A percentile compares a stretch with the other conserved stretches of the same genome.
These are phyloP conservation scores for Plemyria rubiginata DNA, from an alignment of 2,888 invertebrate genomes.

Conservation along the genomic window DNA sequence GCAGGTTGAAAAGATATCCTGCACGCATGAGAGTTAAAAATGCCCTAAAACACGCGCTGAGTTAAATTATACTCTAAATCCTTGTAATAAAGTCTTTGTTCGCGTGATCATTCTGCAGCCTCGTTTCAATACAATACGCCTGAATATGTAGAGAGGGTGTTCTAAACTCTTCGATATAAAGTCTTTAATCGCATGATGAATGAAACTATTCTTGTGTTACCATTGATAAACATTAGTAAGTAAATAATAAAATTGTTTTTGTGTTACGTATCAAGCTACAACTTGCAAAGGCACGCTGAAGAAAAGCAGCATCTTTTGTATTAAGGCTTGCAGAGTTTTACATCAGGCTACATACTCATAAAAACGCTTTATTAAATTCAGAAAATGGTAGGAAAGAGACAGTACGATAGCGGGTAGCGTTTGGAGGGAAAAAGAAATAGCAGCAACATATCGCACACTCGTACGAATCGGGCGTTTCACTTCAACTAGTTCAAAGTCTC, in stretches of 20 bases:
- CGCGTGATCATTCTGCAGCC: not conserved
- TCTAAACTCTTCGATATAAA: constrained; percentile 8
- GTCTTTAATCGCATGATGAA: constrained; percentile 5
- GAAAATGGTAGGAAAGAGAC: no score
- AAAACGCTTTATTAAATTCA: no score
- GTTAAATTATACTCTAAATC: not conserved
- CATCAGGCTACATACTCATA: no score
- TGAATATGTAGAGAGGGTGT: not conserved
- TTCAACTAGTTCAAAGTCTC: no score
- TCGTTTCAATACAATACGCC: not conserved
- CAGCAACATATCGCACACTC: no score
- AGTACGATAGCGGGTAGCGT: no score
- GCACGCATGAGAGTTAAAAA: not conserved
- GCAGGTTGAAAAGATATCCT: not conserved
- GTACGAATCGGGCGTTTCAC: no score
- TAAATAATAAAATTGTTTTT: constrained; percentile 7
- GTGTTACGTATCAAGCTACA: constrained; percentile 15
- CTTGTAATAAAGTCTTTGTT: not conserved
- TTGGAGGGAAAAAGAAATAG: no score
- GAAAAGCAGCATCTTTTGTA: not conserved
- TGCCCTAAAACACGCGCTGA: not conserved
- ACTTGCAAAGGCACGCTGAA: not conserved
- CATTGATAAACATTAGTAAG: constrained; percentile 4
- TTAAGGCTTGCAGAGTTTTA: not conserved
- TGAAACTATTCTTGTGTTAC: not conserved